Conservation (phyloP, 2,888 invertebrate genomes). For the Muscina levida region DNA sequence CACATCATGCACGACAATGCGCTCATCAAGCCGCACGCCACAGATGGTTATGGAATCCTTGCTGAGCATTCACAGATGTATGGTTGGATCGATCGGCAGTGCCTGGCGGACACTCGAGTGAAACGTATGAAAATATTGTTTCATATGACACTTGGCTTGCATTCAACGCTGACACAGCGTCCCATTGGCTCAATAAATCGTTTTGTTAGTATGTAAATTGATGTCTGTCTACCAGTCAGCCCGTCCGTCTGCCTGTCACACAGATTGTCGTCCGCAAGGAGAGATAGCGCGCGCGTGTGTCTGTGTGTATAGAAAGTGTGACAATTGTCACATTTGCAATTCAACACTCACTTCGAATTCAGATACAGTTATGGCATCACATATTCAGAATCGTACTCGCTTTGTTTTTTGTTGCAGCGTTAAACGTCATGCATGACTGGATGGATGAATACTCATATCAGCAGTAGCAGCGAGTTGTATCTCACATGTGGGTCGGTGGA, state of each 20-base stretch:
- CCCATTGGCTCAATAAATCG: slow-evolving; percentile 54
- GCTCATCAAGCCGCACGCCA: slow-evolving; percentile 30
- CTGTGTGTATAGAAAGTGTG: slow-evolving; percentile 32
- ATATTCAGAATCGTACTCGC: slow-evolving; percentile 10
- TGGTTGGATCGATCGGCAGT: background rate
- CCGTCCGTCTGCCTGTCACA: background rate
- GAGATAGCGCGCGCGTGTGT: slow-evolving; percentile 2
- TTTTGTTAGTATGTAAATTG: slow-evolving; percentile 44
- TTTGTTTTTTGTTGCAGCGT: slow-evolving; percentile 33
- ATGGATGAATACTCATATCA: slow-evolving; percentile 17
- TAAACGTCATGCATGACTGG: slow-evolving; percentile 44
- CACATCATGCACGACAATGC: slow-evolving; percentile 4
- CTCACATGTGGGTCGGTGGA: slow-evolving; percentile 8
- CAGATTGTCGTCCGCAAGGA: slow-evolving; percentile 22
- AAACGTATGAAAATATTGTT: slow-evolving; percentile 46
- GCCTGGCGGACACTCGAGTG: slow-evolving; percentile 2
- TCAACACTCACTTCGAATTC: slow-evolving; percentile 39
- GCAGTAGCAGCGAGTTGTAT: slow-evolving; percentile 9
- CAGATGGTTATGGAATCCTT: slow-evolving; percentile 9
- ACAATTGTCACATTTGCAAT: slow-evolving; percentile 47
- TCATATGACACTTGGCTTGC: slow-evolving; percentile 51
- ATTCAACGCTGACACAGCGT: slow-evolving; percentile 46
- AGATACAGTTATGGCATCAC: slow-evolving; percentile 23
- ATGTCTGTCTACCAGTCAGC: slow-evolving; percentile 31
- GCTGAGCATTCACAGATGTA: background rate